phyloP scores from a whole-genome alignment of 1,140 invertebrate species.

The Bacillus rossius region DNA sequence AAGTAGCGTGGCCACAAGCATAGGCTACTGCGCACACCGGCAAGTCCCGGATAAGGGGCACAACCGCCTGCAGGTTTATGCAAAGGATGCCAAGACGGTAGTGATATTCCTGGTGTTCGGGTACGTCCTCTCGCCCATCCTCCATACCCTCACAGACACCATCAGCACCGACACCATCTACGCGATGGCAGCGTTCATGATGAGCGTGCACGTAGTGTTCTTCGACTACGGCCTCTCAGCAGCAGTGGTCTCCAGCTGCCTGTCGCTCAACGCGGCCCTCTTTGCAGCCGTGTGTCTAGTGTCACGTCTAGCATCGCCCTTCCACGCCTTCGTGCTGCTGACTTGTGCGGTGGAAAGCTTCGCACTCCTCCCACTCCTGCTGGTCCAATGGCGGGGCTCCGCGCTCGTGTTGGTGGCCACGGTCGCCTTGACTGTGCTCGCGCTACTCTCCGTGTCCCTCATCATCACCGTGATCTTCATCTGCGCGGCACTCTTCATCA shows the following conservation, averaged over 20 bases:
- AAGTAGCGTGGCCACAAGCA: constrained; percentile 46
- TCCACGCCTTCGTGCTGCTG: constrained; percentile 83
- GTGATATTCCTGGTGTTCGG: constrained; percentile 77
- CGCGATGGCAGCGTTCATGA: constrained; percentile 80
- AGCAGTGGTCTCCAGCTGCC: constrained; percentile 72
- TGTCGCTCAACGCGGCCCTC: constrained; percentile 85
- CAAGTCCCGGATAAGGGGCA: constrained; percentile 31
- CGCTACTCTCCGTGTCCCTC: constrained; percentile 51
- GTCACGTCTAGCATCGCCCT: constrained; percentile 76
- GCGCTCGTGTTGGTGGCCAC: constrained; percentile 34
- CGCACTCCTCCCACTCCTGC: constrained; percentile 78
- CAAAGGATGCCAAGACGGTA: constrained; percentile 58
- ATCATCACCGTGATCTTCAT: constrained; percentile 56
- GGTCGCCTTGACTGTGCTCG: constrained; percentile 44
- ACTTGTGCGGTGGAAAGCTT: constrained; percentile 83
- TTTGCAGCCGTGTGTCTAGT: constrained; percentile 93
- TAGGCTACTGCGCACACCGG: constrained; percentile 53
- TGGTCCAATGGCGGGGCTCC: constrained; percentile 50
- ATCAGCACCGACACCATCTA: constrained; percentile 97
- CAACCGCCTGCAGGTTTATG: background rate
- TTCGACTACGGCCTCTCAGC: constrained; percentile 85
- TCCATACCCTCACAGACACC: constrained; percentile 93
- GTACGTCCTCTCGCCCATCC: constrained; percentile 79
- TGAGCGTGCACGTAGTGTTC: constrained; percentile 83
- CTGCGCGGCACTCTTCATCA: constrained; percentile 55